A percentile compares a stretch with the other conserved stretches of the same genome.
Conservation (phyloP, 2,797 vertebrate genomes). For the Apogon hyalosoma region DNA sequence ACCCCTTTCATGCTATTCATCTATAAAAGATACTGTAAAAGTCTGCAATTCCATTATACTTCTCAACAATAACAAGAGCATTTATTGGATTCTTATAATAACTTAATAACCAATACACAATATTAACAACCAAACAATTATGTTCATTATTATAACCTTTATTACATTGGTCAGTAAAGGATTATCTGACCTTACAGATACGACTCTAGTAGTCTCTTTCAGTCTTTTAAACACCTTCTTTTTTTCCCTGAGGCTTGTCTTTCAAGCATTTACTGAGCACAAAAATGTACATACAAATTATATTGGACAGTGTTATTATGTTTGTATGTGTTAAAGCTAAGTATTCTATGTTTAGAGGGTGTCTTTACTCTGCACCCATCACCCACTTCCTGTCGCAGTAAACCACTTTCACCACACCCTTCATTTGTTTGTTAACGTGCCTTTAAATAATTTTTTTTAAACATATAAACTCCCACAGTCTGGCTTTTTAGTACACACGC, state of each 20-base stretch:
- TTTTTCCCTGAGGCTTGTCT: neutral
- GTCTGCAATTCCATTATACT: too few relatives aligned
- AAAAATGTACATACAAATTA: neutral
- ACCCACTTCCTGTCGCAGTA: slow-evolving; percentile 60
- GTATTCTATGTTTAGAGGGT: slow-evolving; percentile 46
- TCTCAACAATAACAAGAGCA: too few relatives aligned
- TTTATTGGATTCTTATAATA: too few relatives aligned
- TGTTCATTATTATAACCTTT: too few relatives aligned
- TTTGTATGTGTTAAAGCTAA: slow-evolving; percentile 42
- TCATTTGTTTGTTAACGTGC: slow-evolving; percentile 57
- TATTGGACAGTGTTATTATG: slow-evolving; percentile 22
- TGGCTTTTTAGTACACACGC: slow-evolving; percentile 13
- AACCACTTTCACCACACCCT: slow-evolving; percentile 61
- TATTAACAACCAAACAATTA: too few relatives aligned
- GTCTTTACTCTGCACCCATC: slow-evolving; percentile 37
- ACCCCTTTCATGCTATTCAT: too few relatives aligned
- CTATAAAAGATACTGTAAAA: too few relatives aligned
- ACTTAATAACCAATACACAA: too few relatives aligned
- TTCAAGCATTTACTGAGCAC: slow-evolving; percentile 6
- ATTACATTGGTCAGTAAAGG: too few relatives aligned
- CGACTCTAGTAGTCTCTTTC: neutral
- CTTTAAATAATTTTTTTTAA: slow-evolving; percentile 54
- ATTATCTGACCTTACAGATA: too few relatives aligned
- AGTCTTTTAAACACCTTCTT: slow-evolving; percentile 16
- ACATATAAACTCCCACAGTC: slow-evolving; percentile 53